Evolutionary conservation across 2,113 vertebrate genomes (phyloP).

Genomic region (Ochotona curzoniae): DNA sequence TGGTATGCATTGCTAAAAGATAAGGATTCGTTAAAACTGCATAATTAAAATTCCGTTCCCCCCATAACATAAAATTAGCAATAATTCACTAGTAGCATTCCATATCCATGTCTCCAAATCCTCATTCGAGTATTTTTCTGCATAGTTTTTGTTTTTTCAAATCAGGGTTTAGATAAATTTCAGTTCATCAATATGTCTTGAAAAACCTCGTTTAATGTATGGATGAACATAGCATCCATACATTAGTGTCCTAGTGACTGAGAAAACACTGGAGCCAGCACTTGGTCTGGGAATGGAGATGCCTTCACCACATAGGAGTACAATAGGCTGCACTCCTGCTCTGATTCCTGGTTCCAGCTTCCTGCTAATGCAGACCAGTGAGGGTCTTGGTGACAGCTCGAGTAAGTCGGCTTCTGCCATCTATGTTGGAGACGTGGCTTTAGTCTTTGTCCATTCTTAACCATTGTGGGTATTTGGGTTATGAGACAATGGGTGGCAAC

Average conservation of each 20-base stretch:
- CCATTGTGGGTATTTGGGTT: too few relatives aligned
- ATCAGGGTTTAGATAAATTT: background rate
- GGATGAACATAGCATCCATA: background rate
- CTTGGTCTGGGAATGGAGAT: too few relatives aligned
- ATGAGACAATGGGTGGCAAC: too few relatives aligned
- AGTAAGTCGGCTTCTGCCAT: too few relatives aligned
- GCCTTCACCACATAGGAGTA: background rate
- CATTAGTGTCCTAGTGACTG: background rate
- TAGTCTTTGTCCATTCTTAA: too few relatives aligned
- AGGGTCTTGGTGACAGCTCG: too few relatives aligned
- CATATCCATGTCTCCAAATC: constrained; percentile 1
- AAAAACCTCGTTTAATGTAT: background rate
- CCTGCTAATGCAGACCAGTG: too few relatives aligned
- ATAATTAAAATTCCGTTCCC: background rate
- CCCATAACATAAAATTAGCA: constrained; percentile 13
- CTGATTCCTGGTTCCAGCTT: too few relatives aligned
- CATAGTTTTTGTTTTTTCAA: constrained; percentile 19
- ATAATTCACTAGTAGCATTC: background rate
- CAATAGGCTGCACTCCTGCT: too few relatives aligned
- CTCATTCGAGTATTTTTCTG: constrained; percentile 8
- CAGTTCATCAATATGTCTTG: background rate
- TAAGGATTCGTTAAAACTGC: background rate
- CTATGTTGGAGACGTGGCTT: too few relatives aligned
- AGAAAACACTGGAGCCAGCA: background rate
- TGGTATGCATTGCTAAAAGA: background rate